phyloP scores from a whole-genome alignment of 2,113 vertebrate species.

The Equus przewalskii region DNA sequence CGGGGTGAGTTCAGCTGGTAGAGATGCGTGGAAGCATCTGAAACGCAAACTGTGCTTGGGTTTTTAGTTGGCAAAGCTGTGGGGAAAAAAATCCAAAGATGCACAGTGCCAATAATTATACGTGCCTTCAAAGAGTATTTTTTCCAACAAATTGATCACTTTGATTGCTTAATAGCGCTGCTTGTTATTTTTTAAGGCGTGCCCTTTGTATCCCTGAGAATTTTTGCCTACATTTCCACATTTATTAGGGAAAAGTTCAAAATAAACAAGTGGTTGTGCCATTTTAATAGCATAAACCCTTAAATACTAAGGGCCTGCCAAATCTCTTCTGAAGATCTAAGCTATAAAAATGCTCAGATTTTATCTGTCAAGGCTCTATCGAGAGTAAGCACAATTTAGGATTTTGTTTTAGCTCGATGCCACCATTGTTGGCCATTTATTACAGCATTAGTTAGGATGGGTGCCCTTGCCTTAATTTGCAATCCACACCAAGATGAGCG shows the following conservation, averaged over 20 bases:
- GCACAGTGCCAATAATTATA: conserved; percentile 51
- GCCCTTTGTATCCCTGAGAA: not conserved
- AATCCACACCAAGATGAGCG: conserved; percentile 62
- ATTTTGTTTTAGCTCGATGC: conserved; percentile 83
- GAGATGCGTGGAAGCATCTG: not conserved
- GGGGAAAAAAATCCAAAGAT: not conserved
- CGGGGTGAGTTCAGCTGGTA: conserved; percentile 16
- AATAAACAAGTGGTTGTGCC: conserved; percentile 85
- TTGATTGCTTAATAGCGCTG: conserved; percentile 47
- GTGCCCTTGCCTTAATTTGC: conserved; percentile 76
- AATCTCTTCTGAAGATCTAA: conserved; percentile 85
- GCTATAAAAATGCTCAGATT: conserved; percentile 83
- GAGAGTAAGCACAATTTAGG: conserved; percentile 80
- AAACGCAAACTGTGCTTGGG: conserved; percentile 63
- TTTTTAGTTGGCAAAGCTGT: conserved; percentile 63
- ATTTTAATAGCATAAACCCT: conserved; percentile 86
- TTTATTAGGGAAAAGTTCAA: conserved; percentile 86
- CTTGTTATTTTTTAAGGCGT: conserved; percentile 21
- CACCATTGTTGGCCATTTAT: conserved; percentile 79
- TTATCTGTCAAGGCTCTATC: conserved; percentile 76
- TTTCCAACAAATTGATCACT: conserved; percentile 57
- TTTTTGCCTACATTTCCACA: conserved; percentile 83
- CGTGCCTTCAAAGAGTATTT: conserved; percentile 54
- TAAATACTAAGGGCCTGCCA: conserved; percentile 84
- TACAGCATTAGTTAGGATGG: conserved; percentile 80